phyloP scores from a whole-genome alignment of 2,113 vertebrate genomes.

The Burhinus bistriatus region DNA sequence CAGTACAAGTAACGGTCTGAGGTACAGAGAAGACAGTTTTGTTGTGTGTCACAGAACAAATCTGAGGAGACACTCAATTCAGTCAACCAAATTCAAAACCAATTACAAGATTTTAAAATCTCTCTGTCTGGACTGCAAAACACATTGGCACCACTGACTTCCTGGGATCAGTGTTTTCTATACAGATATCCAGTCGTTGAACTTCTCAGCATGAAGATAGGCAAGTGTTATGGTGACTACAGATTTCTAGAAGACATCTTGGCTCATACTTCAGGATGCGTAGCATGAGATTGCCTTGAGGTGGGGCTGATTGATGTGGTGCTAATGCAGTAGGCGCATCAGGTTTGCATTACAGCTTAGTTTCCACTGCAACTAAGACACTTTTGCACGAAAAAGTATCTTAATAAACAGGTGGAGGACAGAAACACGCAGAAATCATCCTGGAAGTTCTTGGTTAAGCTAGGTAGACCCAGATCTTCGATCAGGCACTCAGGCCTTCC shows the following conservation, averaged over 20 bases:
- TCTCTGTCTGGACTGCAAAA: not conserved
- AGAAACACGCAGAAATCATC: not conserved
- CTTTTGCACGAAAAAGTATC: not conserved
- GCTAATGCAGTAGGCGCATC: not conserved
- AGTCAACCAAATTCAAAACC: not conserved
- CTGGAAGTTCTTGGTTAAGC: not conserved
- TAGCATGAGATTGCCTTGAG: not conserved
- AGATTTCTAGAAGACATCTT: not conserved
- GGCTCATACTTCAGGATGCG: not conserved
- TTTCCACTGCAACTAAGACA: not conserved
- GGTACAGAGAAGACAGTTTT: not conserved
- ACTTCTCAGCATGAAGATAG: not conserved
- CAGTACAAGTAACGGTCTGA: not conserved
- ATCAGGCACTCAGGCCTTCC: not conserved
- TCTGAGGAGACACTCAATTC: not conserved
- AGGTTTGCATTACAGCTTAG: not conserved
- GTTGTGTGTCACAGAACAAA: not conserved
- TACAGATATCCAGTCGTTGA: not conserved
- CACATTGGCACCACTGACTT: not conserved
- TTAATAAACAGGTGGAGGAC: not conserved
- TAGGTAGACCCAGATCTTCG: not conserved
- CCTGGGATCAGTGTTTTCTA: not conserved
- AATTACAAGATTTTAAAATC: not conserved
- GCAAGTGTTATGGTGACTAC: accelerated
- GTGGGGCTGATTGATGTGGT: not conserved